phyloP scores from a whole-genome alignment of 2,888 invertebrate species.

The Eristalis arbustorum region DNA sequence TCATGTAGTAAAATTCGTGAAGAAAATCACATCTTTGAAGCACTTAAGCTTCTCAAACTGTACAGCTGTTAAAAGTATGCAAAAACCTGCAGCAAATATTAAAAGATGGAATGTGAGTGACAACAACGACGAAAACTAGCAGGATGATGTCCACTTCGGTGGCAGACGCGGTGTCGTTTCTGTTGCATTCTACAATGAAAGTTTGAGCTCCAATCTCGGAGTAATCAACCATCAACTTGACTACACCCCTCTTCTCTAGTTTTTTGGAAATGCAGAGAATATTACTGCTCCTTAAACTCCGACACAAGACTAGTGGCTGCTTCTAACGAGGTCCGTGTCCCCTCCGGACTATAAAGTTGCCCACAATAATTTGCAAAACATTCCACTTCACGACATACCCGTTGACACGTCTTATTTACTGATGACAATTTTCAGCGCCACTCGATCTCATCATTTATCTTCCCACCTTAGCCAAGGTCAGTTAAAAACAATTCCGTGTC shows the following conservation, averaged over 20 bases:
- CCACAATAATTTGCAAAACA: neutral
- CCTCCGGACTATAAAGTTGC: neutral
- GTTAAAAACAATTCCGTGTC: neutral
- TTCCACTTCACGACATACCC: neutral
- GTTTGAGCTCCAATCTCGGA: neutral
- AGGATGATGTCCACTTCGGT: too few species aligned
- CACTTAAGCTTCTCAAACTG: too few species aligned
- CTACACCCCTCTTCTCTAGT: neutral
- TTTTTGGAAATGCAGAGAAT: neutral
- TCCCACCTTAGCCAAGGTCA: neutral
- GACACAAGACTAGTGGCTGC: too few species aligned
- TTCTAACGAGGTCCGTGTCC: too few species aligned
- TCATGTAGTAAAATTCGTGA: too few species aligned
- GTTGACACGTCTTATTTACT: neutral
- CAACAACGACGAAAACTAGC: too few species aligned
- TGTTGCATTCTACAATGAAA: neutral
- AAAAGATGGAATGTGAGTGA: too few species aligned
- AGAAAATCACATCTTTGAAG: too few species aligned
- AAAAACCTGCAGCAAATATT: too few species aligned
- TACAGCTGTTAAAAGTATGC: too few species aligned
- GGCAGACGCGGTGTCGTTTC: too few species aligned
- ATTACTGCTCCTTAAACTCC: neutral
- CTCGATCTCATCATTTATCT: neutral
- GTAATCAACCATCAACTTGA: neutral
- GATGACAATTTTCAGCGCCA: neutral